Conservation (phyloP, 2,888 invertebrate species). For the Hydroisotoma schaefferi region DNA sequence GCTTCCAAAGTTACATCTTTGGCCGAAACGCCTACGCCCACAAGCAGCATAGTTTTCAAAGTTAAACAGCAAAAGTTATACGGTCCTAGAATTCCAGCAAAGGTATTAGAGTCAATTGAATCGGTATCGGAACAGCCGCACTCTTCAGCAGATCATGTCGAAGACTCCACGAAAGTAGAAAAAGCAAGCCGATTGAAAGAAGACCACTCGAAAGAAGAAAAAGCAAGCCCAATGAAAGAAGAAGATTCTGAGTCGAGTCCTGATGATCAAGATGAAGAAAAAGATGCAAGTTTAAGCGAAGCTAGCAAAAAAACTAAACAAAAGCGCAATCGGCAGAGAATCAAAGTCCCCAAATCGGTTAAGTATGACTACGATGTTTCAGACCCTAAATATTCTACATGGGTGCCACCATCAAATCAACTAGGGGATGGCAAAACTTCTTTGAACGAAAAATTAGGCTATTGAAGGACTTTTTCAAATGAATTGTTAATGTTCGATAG, state of each 20-base stretch:
- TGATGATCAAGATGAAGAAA: slow-evolving; percentile 7
- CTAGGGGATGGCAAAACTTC: slow-evolving; percentile 72
- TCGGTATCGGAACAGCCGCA: neutral
- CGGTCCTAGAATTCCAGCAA: neutral
- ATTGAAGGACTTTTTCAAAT: too few species aligned
- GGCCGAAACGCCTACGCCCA: neutral
- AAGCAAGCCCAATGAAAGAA: neutral
- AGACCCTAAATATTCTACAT: slow-evolving; percentile 64
- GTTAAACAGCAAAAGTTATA: neutral
- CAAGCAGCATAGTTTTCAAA: too few species aligned
- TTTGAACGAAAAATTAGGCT: slow-evolving; percentile 73
- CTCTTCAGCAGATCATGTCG: neutral
- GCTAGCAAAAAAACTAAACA: neutral
- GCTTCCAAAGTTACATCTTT: neutral
- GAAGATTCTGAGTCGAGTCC: neutral
- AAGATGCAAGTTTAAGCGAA: neutral
- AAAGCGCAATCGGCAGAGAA: neutral
- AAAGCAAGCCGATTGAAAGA: neutral
- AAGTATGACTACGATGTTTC: slow-evolving; percentile 43
- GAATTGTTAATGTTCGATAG: too few species aligned
- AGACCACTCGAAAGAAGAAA: neutral
- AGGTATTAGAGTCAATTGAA: neutral
- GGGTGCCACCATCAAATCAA: slow-evolving; percentile 73
- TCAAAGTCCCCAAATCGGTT: slow-evolving; percentile 11
- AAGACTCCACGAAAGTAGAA: neutral